Evolutionary conservation across 2,888 invertebrate species (phyloP).

Genomic region (Marronus borbonicus): DNA sequence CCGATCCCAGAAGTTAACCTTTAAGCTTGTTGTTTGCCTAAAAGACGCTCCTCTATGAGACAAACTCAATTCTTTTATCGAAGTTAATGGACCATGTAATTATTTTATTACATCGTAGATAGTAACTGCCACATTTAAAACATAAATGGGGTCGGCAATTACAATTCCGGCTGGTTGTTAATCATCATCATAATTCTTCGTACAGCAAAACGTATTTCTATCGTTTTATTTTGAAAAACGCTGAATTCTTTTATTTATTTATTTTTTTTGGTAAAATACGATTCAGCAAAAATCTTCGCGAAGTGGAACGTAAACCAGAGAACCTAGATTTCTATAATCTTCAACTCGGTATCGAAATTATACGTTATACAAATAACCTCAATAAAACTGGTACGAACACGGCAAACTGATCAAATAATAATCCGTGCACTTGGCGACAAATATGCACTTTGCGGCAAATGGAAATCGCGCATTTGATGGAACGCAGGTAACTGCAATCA

Average conservation of each 20-base stretch:
- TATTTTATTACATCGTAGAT: too few species aligned
- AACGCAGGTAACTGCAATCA: too few species aligned
- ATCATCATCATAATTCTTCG: neutral
- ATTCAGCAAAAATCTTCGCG: neutral
- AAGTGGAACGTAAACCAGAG: conserved; percentile 32
- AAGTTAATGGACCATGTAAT: too few species aligned
- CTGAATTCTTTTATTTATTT: neutral
- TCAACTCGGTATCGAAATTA: conserved; percentile 34
- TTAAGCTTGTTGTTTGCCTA: too few species aligned
- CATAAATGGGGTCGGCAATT: too few species aligned
- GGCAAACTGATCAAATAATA: conserved; percentile 27
- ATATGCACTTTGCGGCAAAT: conserved; percentile 23
- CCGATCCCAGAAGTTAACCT: too few species aligned
- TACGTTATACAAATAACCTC: conserved; percentile 40
- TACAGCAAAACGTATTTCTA: neutral
- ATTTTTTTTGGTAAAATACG: neutral
- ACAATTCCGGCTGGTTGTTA: neutral
- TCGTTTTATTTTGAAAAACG: neutral
- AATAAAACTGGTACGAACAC: conserved; percentile 34
- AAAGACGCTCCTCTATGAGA: too few species aligned
- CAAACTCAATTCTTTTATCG: too few species aligned
- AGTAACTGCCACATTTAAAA: too few species aligned
- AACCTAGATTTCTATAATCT: conserved; percentile 36
- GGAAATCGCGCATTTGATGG: neutral
- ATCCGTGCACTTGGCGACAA: conserved; percentile 24